These are phyloP conservation scores for Meloidogyne hapla DNA, from an alignment of 1,140 invertebrate species.

Conservation along the genomic window DNA sequence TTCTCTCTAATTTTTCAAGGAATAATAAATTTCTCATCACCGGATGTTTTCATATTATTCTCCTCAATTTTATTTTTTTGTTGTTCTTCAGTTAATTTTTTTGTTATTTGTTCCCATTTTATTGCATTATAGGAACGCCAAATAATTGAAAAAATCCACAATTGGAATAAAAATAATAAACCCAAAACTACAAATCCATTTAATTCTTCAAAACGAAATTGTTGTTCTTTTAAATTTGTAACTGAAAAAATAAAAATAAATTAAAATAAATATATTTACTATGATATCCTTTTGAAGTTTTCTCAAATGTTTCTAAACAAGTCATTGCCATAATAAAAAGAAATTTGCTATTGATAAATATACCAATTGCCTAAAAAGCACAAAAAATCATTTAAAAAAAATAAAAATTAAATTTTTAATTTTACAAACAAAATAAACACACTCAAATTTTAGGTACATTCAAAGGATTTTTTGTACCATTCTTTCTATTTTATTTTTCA, in stretches of 20 bases:
- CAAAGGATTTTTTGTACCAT: too few relatives aligned
- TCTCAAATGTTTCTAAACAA: not conserved
- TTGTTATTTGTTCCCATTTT: not conserved
- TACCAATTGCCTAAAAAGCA: not conserved
- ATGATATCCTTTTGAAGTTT: not conserved
- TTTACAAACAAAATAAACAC: not conserved
- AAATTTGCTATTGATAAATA: not conserved
- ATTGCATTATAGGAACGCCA: not conserved
- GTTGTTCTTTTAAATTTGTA: not conserved
- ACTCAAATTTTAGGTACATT: too few relatives aligned
- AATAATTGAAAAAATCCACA: conserved; percentile 3
- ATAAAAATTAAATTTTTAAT: not conserved
- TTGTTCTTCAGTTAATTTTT: not conserved
- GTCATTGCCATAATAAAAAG: conserved; percentile 2
- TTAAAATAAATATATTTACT: not conserved
- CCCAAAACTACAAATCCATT: conserved; percentile 1
- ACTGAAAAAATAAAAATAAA: not conserved
- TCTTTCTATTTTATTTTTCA: too few relatives aligned
- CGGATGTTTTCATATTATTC: not conserved
- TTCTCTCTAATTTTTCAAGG: not conserved
- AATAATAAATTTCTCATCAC: not conserved
- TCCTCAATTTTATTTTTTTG: not conserved
- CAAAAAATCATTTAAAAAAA: not conserved
- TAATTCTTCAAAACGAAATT: not conserved
- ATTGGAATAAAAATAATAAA: not conserved